These are phyloP conservation scores for Orussus abietinus DNA, from an alignment of 1,140 invertebrate genomes.

Conservation along the genomic window DNA sequence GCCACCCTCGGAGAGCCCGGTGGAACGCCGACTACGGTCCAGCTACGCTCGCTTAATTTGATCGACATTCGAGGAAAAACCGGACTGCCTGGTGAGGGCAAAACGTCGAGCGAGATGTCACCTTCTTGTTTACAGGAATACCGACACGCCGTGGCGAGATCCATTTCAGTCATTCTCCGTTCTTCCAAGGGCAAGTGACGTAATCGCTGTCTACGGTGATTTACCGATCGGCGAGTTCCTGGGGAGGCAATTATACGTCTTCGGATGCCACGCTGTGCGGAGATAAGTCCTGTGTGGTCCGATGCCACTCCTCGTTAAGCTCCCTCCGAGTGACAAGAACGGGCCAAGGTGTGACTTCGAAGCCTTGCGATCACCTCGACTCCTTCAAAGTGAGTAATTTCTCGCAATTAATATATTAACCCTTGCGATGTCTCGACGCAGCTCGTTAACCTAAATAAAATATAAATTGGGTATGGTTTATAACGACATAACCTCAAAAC, in stretches of 20 bases:
- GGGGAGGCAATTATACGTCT: background rate
- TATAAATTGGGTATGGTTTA: too few relatives aligned
- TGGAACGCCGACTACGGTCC: background rate
- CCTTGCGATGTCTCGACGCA: too few relatives aligned
- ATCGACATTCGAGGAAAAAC: constrained; percentile 34
- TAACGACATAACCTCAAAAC: too few relatives aligned
- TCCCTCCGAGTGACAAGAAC: too few relatives aligned
- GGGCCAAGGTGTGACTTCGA: too few relatives aligned
- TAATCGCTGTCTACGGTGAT: constrained; percentile 25
- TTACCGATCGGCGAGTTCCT: constrained; percentile 16
- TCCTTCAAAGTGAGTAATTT: too few relatives aligned
- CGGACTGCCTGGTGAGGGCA: constrained; percentile 14
- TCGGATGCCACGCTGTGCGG: constrained; percentile 3
- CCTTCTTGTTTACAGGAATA: constrained; percentile 10
- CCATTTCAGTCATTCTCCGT: constrained; percentile 20
- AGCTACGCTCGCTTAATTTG: constrained; percentile 29
- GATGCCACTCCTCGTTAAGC: too few relatives aligned
- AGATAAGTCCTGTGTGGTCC: too few relatives aligned
- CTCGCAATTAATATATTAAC: too few relatives aligned
- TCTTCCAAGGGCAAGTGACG: constrained; percentile 18
- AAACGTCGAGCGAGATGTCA: constrained; percentile 9
- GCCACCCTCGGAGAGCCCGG: constrained; percentile 8
- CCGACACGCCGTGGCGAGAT: constrained; percentile 10
- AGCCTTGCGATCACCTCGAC: too few relatives aligned
- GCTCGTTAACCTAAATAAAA: too few relatives aligned